Evolutionary conservation across 2,888 invertebrate genomes (phyloP).

Genomic region (Malthinus flaveolus): DNA sequence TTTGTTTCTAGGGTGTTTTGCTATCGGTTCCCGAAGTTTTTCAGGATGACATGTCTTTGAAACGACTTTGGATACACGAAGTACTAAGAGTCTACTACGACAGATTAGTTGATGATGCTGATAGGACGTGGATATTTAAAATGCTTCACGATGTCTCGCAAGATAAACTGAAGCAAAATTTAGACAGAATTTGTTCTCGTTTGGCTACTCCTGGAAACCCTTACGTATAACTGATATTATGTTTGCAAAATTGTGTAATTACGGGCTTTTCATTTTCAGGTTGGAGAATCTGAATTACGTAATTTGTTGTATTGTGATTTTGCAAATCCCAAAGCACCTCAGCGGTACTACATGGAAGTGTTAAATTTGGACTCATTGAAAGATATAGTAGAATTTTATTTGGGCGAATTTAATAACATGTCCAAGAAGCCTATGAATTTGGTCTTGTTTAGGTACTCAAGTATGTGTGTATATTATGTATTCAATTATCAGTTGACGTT

Average conservation of each 20-base stretch:
- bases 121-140: conserved; percentile 79
- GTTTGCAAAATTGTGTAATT: too few species aligned
- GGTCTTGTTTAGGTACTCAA: conserved; percentile 76
- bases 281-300: conserved; percentile 81
- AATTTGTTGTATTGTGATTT: conserved; percentile 94
- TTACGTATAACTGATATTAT: too few species aligned
- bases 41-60: conserved; percentile 81
- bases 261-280: conserved; percentile 53
- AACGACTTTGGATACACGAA: conserved; percentile 94
- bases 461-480: not conserved
- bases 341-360: conserved; percentile 87
- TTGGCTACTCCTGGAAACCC: conserved; percentile 54
- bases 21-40: conserved; percentile 92
- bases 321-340: conserved; percentile 90
- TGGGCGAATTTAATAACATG: conserved; percentile 92
- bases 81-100: conserved; percentile 91
- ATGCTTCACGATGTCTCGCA: conserved; percentile 67
- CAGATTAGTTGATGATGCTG: conserved; percentile 82
- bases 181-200: conserved; percentile 72
- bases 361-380: conserved; percentile 78
- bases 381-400: conserved; percentile 82
- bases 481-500: too few species aligned
- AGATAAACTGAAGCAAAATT: conserved; percentile 65
- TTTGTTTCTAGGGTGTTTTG: conserved; percentile 74
- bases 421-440: conserved; percentile 96